phyloP scores from a whole-genome alignment of 2,113 vertebrate species.

The Carassius carassius region DNA sequence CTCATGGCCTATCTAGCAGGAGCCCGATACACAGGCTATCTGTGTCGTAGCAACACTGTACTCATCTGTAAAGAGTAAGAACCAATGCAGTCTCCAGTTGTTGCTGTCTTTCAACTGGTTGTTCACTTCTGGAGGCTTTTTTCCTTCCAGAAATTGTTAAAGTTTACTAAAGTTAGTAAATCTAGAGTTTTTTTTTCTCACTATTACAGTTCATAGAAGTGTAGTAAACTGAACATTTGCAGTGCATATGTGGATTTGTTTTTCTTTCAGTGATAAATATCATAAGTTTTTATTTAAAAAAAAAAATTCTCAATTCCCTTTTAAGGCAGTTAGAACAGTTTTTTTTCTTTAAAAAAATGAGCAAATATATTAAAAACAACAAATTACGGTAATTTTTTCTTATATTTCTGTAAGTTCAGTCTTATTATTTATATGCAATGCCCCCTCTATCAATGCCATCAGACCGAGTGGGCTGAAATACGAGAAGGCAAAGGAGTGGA shows the following conservation, averaged over 20 bases:
- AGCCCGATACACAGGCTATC: conserved; percentile 92
- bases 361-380: not conserved
- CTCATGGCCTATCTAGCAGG: conserved; percentile 94
- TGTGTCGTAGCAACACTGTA: conserved; percentile 94
- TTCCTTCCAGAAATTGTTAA: not conserved
- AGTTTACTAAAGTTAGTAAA: not conserved
- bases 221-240: not conserved
- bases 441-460: conserved; percentile 27
- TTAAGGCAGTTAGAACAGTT: no score
- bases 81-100: not conserved
- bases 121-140: not conserved
- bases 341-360: no score
- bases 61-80: conserved; percentile 97
- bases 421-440: not conserved
- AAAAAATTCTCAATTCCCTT: no score
- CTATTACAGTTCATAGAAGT: no score
- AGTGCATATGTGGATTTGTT: no score
- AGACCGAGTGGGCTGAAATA: conserved; percentile 92
- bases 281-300: no score
- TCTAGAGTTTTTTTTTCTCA: not conserved
- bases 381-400: not conserved
- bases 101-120: not conserved
- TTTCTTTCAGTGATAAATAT: no score
- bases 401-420: not conserved
- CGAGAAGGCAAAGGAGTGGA: conserved; percentile 96